Evolutionary conservation across 1,140 invertebrate species (phyloP), one percentile per base, ranked within the genome.

Genomic region (Babylonia areolata): DNA sequence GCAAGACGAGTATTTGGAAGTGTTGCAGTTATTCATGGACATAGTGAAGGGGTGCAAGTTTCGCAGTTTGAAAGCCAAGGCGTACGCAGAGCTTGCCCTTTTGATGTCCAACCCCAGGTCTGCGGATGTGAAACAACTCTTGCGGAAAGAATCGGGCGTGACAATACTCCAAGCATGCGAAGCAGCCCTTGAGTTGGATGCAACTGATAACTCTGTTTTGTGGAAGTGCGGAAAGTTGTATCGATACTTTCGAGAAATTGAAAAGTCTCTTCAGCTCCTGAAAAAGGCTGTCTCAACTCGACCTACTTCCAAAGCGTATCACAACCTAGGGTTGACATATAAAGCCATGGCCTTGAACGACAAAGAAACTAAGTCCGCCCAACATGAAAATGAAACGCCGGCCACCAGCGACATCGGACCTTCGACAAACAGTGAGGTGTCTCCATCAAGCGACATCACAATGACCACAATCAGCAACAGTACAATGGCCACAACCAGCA

Each of bases 241-340:
- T 17, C 39, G 81, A 2, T 69, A 82, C 33, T 2, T 71, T 17
- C 46, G 33, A 1, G 5, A 71, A 2, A 15, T 9, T 0, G 31
- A 82, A 11, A 23, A n/a, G 15, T 82, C 81, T 0, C 28, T n/a
- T 31, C 31, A 69, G 58, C 33, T 82, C 3, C 33, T 82, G 11
- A 35, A 82, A 23, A 82, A 15, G 39, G 81, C 81, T 5, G 15
- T 71, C 35, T 3, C 31, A 28, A 15, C 39, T 12, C 54, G 81
- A 17, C 58, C 81, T 12, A 35, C 81, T 5, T 51, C 81, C 33
- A 82, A 51, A 23, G 54, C 33, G 15, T 71, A 35, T 39, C 81
- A 82, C 35, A 54, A 82, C 23, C 81, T 82, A 3, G 81, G 81
- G 23, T 35, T 82, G 17, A 82, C 81, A 5, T 82, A 82, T 58